Evolutionary conservation across 1,140 invertebrate genomes (phyloP), one percentile per base, ranked within the genome.

Genomic region (Ceratina calcarata): DNA sequence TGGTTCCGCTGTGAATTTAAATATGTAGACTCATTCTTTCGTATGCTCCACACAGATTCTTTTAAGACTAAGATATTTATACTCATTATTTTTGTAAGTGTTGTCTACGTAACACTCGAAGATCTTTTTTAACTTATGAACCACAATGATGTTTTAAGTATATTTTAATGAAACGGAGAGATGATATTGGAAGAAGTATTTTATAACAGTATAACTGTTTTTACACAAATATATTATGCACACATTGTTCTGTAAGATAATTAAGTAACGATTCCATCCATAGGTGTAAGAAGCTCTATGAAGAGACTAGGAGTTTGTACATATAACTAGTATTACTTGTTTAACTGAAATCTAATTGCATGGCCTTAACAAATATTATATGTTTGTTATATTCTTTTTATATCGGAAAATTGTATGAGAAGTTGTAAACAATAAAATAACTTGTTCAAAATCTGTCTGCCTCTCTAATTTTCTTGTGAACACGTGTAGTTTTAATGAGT

Each of bases 211-310:
- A 24, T 57, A 61, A 72, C 16, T 37, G 65, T 53, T 3, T 73
- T 66, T 27, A 22, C 15, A 27, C 51, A 67, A 24, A 80, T 15
- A 55, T 57, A 60, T 79, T 66, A 62, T 85, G 82, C 75, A 84
- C 81, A 81, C 84, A 83, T 83, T 83, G 57, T 87, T 87, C 82
- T 87, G 62, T 84, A 84, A 55, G 65, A 68, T 83, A 81, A 83
- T 82, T 78, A 78, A 73, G 27, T 67, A 79, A 71, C 18, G 32
- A 74, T 24, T 82, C 81, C 81, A 77, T 82, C 81, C 81, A 69
- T 80, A 75, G 51, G 58, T 55, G 18, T 73, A 64, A 68, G 69
- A 66, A 16, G 64, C 70, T 37, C 71, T 77, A 65, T 71, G 51
- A n/a, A 15, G 55, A 55, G 61, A 22, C 27, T 22, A 55, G 64